Conservation (phyloP, 2,797 vertebrate genomes). For the Enteromius thamalakanensis region DNA sequence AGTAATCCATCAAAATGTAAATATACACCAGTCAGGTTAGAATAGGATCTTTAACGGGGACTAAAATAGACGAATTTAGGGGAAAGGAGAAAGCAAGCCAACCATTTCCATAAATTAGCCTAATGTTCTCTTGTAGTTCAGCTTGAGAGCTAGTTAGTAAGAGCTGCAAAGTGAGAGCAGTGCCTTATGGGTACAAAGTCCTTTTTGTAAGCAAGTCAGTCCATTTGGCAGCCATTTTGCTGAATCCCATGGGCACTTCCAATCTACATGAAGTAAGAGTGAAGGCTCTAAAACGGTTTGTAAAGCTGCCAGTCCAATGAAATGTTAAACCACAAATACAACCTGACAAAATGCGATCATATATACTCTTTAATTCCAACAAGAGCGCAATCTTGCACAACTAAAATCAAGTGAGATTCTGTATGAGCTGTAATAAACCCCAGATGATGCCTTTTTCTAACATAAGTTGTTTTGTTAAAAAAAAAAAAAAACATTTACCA, state of each 20-base stretch:
- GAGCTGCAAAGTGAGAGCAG: not conserved
- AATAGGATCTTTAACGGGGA: not conserved
- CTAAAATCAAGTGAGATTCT: not conserved
- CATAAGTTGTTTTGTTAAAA: not conserved
- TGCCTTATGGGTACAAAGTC: slow-evolving; percentile 15
- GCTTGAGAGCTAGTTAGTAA: slow-evolving; percentile 7
- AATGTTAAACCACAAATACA: not conserved
- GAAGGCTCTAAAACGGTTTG: not conserved
- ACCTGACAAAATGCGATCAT: not conserved
- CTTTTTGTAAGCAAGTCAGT: slow-evolving; percentile 2
- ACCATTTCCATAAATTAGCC: slow-evolving; percentile 32
- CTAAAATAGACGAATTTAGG: not conserved
- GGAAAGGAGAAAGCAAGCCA: slow-evolving; percentile 5
- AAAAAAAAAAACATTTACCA: too few relatives aligned
- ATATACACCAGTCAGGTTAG: slow-evolving; percentile 9
- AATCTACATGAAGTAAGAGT: not conserved
- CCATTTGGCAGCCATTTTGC: not conserved
- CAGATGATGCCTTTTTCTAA: not conserved
- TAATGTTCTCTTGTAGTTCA: slow-evolving; percentile 14
- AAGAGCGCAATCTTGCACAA: not conserved
- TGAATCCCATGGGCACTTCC: not conserved
- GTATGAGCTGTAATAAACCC: not conserved
- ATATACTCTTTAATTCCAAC: not conserved
- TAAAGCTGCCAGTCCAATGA: not conserved
- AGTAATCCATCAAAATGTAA: slow-evolving; percentile 32